phyloP scores from a whole-genome alignment of 2,113 vertebrate species.

The Tragelaphus scriptus region DNA sequence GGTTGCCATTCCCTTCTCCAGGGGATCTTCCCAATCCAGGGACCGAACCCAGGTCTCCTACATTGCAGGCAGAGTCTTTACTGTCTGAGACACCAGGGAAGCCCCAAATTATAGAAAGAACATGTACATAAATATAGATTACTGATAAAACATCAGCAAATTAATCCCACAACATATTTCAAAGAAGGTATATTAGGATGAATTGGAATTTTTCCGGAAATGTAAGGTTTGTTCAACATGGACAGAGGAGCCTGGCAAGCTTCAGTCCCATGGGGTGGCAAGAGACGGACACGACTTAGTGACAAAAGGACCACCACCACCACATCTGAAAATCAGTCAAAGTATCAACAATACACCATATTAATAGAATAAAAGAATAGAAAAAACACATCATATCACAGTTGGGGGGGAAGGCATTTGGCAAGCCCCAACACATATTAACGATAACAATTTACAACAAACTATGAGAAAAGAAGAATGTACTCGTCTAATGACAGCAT shows the following conservation, averaged over 20 bases:
- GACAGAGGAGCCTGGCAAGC: not conserved
- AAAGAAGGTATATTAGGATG: not conserved
- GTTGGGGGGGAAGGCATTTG: not conserved
- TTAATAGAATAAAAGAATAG: not conserved
- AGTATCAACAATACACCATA: not conserved
- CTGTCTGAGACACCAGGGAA: not conserved
- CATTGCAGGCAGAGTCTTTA: not conserved
- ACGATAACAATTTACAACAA: not conserved
- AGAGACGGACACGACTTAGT: fast-evolving
- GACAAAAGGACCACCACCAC: not conserved
- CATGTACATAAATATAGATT: not conserved
- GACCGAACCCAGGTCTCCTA: not conserved
- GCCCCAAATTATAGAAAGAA: not conserved
- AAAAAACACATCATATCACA: not conserved
- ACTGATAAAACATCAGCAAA: not conserved
- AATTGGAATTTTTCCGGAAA: not conserved
- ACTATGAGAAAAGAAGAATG: not conserved
- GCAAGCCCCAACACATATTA: not conserved
- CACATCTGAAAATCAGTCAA: not conserved
- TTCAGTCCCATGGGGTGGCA: not conserved
- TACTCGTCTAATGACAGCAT: not conserved
- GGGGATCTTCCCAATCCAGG: not conserved
- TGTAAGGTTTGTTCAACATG: not conserved
- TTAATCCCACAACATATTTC: not conserved
- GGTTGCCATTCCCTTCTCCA: no score